Conservation (phyloP, 2,113 vertebrate genomes). For the Sialia sialis region DNA sequence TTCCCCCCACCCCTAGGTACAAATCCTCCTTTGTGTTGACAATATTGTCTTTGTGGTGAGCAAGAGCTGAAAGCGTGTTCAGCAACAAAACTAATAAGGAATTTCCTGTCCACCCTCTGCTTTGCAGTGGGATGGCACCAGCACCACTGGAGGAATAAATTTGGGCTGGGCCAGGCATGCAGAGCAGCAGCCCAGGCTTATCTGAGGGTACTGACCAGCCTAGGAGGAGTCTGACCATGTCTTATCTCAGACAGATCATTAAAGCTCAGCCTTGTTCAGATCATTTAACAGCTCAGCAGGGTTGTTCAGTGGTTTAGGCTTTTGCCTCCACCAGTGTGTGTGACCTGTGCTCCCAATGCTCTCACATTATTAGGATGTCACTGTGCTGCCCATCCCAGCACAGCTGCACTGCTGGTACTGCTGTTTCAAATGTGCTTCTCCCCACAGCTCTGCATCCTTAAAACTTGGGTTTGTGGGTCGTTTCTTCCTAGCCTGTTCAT, state of each 20-base stretch:
- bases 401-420: neutral
- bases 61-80: neutral
- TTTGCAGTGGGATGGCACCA: neutral
- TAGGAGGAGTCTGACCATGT: neutral
- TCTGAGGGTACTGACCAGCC: neutral
- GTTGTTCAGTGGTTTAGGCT: neutral
- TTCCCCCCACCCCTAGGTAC: no score
- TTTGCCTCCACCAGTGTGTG: fast-evolving
- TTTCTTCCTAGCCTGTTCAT: neutral
- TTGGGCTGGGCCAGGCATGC: neutral
- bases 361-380: neutral
- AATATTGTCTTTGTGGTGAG: fast-evolving
- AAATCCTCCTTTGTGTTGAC: neutral
- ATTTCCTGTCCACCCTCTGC: neutral
- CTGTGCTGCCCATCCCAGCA: neutral
- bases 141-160: neutral
- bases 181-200: neutral
- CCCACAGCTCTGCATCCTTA: neutral
- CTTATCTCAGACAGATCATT: neutral
- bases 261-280: neutral
- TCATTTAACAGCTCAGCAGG: neutral
- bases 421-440: neutral
- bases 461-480: neutral
- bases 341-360: neutral
- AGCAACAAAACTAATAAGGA: neutral